A percentile compares a stretch with the other conserved stretches of the same genome.
Conservation (phyloP, 2,888 invertebrate genomes). For the Aricia artaxerxes region DNA sequence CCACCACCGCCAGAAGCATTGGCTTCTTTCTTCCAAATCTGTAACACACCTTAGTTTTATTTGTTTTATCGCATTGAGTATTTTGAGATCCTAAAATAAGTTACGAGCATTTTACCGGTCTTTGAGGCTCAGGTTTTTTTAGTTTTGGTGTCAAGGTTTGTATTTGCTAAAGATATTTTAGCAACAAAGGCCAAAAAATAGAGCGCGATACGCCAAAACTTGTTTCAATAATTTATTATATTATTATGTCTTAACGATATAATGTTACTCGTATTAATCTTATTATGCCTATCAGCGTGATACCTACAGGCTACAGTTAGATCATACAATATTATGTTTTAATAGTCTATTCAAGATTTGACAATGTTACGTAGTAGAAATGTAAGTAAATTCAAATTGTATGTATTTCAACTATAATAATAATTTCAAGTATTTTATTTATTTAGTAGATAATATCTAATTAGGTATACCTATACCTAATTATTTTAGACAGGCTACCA, state of each 20-base stretch:
- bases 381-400: neutral
- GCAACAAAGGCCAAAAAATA: neutral
- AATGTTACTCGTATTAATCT: too few species aligned
- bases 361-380: neutral
- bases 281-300: too few species aligned
- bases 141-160: neutral
- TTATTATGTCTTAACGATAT: neutral
- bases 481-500: too few species aligned
- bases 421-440: neutral
- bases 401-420: neutral
- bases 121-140: neutral
- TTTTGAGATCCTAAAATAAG: neutral
- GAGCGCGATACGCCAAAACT: neutral
- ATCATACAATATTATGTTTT: too few species aligned
- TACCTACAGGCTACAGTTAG: too few species aligned
- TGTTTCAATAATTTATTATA: neutral
- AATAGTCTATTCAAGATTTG: neutral
- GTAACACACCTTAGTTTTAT: slow-evolving; percentile 45
- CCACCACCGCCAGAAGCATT: slow-evolving; percentile 84
- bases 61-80: neutral
- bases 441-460: too few species aligned
- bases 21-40: slow-evolving; percentile 89
- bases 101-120: neutral
- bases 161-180: neutral
- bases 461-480: too few species aligned